Conservation (phyloP, 53 echinoderm and acorn worm species). For the Crossaster papposus region DNA sequence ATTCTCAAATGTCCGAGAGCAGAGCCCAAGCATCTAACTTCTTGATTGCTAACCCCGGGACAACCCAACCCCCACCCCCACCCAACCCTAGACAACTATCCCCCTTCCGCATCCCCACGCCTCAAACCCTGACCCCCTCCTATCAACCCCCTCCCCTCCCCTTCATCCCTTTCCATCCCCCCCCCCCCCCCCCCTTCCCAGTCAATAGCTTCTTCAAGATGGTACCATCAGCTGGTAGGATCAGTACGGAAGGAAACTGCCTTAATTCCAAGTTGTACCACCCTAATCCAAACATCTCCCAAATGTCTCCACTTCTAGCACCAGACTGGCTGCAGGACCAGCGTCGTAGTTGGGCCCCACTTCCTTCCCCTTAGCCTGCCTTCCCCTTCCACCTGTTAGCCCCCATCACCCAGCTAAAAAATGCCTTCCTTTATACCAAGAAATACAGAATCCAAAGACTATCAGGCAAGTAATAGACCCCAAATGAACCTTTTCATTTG, state of each 20-base stretch:
- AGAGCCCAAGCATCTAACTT: no score
- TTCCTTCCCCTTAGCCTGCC: not conserved
- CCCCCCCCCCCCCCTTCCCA: not conserved
- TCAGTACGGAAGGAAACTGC: slow-evolving; percentile 4
- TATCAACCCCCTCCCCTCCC: no score
- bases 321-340: slow-evolving; percentile 19
- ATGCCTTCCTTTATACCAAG: slow-evolving; percentile 11
- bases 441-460: not conserved
- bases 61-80: no score
- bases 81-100: no score
- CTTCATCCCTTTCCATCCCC: not conserved
- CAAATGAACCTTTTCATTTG: no score
- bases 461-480: not conserved
- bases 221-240: not conserved
- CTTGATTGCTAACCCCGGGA: no score
- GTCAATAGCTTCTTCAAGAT: not conserved
- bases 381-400: not conserved
- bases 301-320: not conserved
- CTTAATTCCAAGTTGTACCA: slow-evolving; percentile 9
- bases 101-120: no score
- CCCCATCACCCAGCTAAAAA: not conserved
- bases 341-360: not conserved
- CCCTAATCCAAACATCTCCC: slow-evolving; percentile 25
- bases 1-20: no score
- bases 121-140: no score